Conservation (phyloP, 2,888 invertebrate genomes). For the Poecilobothrus nobilitatus region DNA sequence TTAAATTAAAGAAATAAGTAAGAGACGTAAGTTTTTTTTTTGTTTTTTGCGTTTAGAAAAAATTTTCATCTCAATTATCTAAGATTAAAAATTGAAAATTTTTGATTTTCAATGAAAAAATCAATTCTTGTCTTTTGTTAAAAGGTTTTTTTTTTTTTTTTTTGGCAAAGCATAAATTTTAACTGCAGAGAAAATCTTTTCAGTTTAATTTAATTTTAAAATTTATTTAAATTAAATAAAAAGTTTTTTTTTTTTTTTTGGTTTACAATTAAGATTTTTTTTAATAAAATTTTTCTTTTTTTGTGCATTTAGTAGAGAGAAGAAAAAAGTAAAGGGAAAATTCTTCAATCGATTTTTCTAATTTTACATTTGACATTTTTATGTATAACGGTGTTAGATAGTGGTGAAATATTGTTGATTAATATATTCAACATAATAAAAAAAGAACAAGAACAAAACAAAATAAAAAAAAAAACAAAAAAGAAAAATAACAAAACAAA, state of each 20-base stretch:
- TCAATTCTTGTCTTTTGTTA: background rate
- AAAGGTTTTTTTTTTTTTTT: background rate
- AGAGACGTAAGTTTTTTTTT: slow-evolving; percentile 3
- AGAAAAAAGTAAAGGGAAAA: background rate
- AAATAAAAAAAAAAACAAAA: background rate
- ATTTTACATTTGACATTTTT: slow-evolving; percentile 2
- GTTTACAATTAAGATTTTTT: too few species aligned
- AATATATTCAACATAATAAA: background rate
- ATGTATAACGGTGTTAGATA: background rate
- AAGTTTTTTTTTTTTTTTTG: too few species aligned
- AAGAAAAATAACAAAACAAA: too few species aligned
- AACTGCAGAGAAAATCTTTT: too few species aligned
- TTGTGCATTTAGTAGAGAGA: too few species aligned
- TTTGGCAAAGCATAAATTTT: background rate
- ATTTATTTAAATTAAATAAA: too few species aligned
- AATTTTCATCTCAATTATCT: background rate
- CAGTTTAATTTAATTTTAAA: too few species aligned
- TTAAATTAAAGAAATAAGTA: background rate
- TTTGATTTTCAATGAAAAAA: background rate
- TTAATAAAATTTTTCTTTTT: too few species aligned
- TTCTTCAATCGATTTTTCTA: slow-evolving; percentile 7
- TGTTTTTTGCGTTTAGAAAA: background rate
- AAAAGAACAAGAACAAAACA: background rate
- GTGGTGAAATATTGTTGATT: slow-evolving; percentile 1
- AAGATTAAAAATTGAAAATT: background rate